These are phyloP conservation scores for Malurus alboscapulatus DNA, from an alignment of 2,113 vertebrate species.

Conservation along the genomic window DNA sequence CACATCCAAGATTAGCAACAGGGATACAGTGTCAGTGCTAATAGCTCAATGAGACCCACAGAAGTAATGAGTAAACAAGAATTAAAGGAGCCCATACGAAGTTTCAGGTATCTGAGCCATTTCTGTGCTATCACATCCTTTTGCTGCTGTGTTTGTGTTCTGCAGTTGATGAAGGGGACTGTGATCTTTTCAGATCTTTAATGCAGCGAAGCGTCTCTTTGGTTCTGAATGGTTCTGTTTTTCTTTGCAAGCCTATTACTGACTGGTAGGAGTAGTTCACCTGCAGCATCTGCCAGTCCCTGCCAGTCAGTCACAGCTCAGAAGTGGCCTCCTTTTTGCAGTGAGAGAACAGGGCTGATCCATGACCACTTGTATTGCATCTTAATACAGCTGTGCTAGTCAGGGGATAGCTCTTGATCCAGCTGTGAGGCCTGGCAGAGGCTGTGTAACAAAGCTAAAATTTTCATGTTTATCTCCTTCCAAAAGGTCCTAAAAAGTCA, in stretches of 20 bases:
- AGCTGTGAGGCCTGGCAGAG: background rate
- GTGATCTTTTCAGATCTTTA: background rate
- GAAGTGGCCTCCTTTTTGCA: background rate
- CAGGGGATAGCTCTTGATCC: background rate
- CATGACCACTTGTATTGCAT: background rate
- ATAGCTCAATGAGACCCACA: background rate
- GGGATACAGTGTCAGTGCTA: background rate
- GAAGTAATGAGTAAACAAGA: background rate
- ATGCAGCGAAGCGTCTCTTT: background rate
- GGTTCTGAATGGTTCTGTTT: background rate
- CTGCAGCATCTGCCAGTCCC: background rate
- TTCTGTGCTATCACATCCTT: background rate
- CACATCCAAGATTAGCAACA: background rate
- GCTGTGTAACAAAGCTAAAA: background rate
- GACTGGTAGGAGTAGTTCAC: background rate
- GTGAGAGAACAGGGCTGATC: background rate
- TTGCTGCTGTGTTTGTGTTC: background rate
- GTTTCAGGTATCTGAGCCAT: background rate
- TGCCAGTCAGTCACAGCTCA: background rate
- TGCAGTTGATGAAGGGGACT: background rate
- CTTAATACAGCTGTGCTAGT: background rate
- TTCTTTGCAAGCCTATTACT: background rate
- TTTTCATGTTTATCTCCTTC: background rate
- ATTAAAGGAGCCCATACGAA: background rate
- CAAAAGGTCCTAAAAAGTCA: background rate